Evolutionary conservation across 2,113 vertebrate species (phyloP), one percentile per base, ranked within the genome.

Genomic region (Seriola rivoliana): DNA sequence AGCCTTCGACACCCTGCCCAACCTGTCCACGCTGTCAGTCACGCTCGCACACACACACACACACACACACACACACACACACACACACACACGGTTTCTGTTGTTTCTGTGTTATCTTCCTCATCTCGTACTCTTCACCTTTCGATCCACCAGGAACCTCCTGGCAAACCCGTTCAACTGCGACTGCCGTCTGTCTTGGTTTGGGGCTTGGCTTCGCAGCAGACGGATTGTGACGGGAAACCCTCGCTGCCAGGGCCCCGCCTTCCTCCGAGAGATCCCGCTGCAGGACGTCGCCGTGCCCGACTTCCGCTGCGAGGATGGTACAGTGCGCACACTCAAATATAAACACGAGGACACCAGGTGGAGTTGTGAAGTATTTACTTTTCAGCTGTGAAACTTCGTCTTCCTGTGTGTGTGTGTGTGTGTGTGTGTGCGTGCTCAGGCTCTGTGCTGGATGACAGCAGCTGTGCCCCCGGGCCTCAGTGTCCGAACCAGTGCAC

Each of bases 101-200:
- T 1, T 46, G 5, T 0, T 65, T 38, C 21, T 23, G 4, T 13
- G 0, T 62, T 0, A 16, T n/a, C 36, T 2, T 71, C 23, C 57
- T 29, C 5, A 8, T 7, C 17, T 52, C 16, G 5, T 25, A 2
- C 48, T n/a, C n/a, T 70, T 1, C 13, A 0, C 57, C 25, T 58
- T 21, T 23, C 19, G 0, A 40, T 44, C 72, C 70, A 4, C 23
- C 74, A 99, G 98, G 89, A 99, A 99, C 90, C 96, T 99, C 1
- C 93, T 99, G 10, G 97, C 97, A 88, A 99, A 99, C 82, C 96
- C 97, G 3, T 99, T 99, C 89, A 97, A 95, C 94, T 99, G 98
- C 60, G 97, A 99, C 94, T 99, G 98, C 93, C 97, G 94, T 8
- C 94, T 99, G 87, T 97, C 97, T 70, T 99, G 98, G 98, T 94